These are phyloP conservation scores for Oceanodroma leucorhoa DNA, from an alignment of 2,797 vertebrate species.

Conservation along the genomic window DNA sequence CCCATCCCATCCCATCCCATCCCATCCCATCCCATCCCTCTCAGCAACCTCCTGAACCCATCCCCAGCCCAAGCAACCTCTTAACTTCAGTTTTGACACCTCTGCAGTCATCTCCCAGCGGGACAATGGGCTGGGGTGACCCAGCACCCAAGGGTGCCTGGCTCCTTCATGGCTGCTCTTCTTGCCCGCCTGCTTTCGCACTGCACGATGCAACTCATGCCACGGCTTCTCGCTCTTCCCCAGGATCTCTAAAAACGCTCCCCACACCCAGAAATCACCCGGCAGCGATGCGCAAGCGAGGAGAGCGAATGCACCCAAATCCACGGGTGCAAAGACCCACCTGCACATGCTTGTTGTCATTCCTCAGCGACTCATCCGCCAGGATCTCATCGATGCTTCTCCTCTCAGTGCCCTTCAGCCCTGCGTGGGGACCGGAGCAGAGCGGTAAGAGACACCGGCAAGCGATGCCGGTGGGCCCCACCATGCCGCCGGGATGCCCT, in stretches of 20 bases:
- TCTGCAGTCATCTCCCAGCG: neutral
- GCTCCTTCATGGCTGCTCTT: neutral
- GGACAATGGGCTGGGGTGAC: neutral
- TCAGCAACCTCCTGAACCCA: neutral
- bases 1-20: neutral
- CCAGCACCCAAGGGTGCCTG: neutral
- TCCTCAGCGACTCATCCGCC: constrained; percentile 24
- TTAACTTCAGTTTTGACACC: neutral
- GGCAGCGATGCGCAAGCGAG: rapidly evolving
- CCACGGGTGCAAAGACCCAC: constrained; percentile 40
- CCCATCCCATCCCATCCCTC: neutral
- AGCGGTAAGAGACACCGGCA: neutral
- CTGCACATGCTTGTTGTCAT: constrained; percentile 82
- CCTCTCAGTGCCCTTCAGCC: neutral
- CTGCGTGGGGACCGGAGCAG: neutral
- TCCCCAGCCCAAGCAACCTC: neutral
- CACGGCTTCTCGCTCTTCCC: neutral
- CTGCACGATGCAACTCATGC: rapidly evolving
- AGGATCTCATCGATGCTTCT: constrained; percentile 78
- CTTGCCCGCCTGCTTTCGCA: neutral
- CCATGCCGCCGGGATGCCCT: rapidly evolving
- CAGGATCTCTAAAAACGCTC: neutral
- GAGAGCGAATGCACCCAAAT: neutral
- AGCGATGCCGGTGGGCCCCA: neutral
- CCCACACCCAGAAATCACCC: neutral